Percentiles rank a stretch among this genome's conserved stretches.
Evolutionary conservation across 1,140 invertebrate species (phyloP).

Genomic region (Macrosteles quadrilineatus): DNA sequence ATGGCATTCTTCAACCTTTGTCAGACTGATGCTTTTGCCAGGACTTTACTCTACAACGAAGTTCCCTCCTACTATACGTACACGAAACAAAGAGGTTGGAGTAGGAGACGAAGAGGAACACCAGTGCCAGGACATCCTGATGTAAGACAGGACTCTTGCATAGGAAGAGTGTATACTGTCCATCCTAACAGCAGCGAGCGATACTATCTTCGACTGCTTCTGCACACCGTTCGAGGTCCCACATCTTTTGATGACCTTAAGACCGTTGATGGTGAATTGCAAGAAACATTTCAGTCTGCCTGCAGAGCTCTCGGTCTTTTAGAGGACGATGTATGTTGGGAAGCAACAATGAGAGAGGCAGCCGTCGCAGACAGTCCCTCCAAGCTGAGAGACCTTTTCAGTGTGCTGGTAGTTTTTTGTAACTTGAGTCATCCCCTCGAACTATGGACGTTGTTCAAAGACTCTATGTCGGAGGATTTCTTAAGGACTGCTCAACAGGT

Average conservation of each 20-base stretch:
- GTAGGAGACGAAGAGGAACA: background rate
- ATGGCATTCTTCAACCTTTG: constrained; percentile 17
- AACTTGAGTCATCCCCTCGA: background rate
- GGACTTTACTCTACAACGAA: background rate
- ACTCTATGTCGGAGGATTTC: background rate
- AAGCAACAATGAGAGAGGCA: constrained; percentile 15
- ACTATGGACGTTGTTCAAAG: background rate
- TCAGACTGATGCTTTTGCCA: background rate
- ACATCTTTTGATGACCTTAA: constrained; percentile 48
- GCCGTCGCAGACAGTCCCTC: background rate
- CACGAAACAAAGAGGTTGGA: background rate
- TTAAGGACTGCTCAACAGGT: background rate
- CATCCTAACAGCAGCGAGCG: constrained; percentile 50
- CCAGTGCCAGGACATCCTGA: constrained; percentile 35
- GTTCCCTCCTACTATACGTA: background rate
- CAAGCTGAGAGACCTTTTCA: background rate
- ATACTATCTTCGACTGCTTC: constrained; percentile 50
- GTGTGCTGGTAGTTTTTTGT: background rate
- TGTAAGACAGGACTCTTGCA: constrained; percentile 39
- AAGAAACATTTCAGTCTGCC: constrained; percentile 46
- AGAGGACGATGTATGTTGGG: constrained; percentile 46
- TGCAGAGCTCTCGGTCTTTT: constrained; percentile 45
- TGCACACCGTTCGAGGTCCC: constrained; percentile 50
- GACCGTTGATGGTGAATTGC: constrained; percentile 45
- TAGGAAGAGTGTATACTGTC: constrained; percentile 48